Percentiles rank a stretch among this genome's conserved stretches.
Evolutionary conservation across 2,888 invertebrate genomes (phyloP).

Genomic region (Hoplodrina ambigua): DNA sequence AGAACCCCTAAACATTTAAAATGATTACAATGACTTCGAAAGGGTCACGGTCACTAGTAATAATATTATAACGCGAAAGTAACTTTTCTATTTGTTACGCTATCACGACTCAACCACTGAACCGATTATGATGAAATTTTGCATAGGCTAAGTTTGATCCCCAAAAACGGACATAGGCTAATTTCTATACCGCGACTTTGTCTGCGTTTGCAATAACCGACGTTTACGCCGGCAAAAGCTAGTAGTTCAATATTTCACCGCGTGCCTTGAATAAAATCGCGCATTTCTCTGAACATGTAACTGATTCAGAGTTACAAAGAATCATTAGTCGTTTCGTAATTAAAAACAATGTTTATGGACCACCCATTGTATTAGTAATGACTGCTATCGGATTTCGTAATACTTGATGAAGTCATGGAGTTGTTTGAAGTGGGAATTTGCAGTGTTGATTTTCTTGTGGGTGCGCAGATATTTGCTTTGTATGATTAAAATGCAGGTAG

Average conservation of each 20-base stretch:
- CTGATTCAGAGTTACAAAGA: constrained; percentile 56
- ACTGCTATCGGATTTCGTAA: constrained; percentile 44
- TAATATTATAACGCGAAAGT: too few species aligned
- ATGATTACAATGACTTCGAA: too few species aligned
- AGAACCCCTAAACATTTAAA: too few species aligned
- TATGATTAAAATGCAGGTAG: constrained; percentile 11
- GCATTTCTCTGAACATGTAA: constrained; percentile 39
- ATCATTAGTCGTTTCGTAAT: constrained; percentile 60
- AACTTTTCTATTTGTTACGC: too few species aligned
- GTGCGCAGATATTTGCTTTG: constrained; percentile 22
- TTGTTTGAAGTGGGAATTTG: constrained; percentile 23
- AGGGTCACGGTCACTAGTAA: too few species aligned
- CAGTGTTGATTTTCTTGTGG: constrained; percentile 44
- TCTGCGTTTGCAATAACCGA: too few species aligned
- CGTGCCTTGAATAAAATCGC: neutral
- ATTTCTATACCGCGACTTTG: too few species aligned
- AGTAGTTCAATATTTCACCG: constrained; percentile 16
- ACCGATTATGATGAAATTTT: too few species aligned
- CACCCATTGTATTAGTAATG: constrained; percentile 62
- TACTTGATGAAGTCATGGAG: constrained; percentile 27
- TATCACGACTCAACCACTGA: too few species aligned
- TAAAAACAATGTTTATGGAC: constrained; percentile 60
- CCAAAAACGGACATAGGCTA: too few species aligned
- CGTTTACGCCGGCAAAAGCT: too few species aligned
- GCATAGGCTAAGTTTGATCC: too few species aligned